Conservation (phyloP, 2,888 invertebrate species). For the Sisyra nigra region DNA sequence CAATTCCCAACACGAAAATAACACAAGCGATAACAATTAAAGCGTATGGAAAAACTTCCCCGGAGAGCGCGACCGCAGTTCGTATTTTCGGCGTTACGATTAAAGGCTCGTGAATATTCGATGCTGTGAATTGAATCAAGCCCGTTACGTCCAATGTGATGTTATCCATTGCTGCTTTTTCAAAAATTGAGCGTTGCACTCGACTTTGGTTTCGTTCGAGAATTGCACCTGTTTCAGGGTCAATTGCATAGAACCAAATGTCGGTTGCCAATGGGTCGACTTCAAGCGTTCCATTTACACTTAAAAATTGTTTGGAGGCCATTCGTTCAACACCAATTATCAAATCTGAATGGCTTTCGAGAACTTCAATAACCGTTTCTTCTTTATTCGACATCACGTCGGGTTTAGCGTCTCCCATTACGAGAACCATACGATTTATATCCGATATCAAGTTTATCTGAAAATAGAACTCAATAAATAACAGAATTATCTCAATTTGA, state of each 20-base stretch:
- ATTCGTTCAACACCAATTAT: conserved; percentile 71
- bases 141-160: conserved; percentile 52
- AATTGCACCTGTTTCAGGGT: conserved; percentile 61
- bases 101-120: conserved; percentile 45
- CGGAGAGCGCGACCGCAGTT: conserved; percentile 26
- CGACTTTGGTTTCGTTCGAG: conserved; percentile 52
- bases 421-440: conserved; percentile 60
- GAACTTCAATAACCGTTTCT: conserved; percentile 37
- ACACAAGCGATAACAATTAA: conserved; percentile 76
- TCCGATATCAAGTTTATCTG: conserved; percentile 65
- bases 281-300: conserved; percentile 59
- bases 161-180: conserved; percentile 43
- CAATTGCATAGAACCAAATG: conserved; percentile 74
- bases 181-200: conserved; percentile 45
- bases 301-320: conserved; percentile 56
- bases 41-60: conserved; percentile 72
- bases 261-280: conserved; percentile 59
- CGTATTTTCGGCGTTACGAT: conserved; percentile 26
- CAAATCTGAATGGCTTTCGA: conserved; percentile 58
- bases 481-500: conserved; percentile 2
- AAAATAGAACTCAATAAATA: conserved; percentile 12
- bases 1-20: conserved; percentile 73
- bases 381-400: conserved; percentile 43
- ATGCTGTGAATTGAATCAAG: conserved; percentile 48
- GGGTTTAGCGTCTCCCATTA: conserved; percentile 56